Conservation (phyloP, 2,797 vertebrate genomes). For the Rhinichthys osculus region DNA sequence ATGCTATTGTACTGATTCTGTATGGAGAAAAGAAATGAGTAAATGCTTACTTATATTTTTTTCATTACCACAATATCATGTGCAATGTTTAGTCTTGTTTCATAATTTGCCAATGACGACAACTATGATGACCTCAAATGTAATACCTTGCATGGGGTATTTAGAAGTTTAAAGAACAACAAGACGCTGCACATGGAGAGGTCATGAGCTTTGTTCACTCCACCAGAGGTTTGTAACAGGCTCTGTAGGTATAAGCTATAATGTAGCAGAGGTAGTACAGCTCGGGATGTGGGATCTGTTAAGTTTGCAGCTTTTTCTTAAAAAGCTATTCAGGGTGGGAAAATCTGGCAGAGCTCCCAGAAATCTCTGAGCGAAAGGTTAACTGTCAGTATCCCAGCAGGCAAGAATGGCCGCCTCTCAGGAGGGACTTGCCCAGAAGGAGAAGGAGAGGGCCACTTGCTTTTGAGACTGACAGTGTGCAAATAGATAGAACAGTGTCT, state of each 20-base stretch:
- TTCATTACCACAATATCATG: neutral
- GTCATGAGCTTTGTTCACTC: slow-evolving; percentile 53
- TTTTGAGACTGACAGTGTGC: slow-evolving; percentile 53
- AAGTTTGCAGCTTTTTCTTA: slow-evolving; percentile 44
- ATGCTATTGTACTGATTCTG: slow-evolving; percentile 16
- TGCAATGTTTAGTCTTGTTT: neutral
- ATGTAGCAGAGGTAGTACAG: slow-evolving; percentile 12
- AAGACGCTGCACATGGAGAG: slow-evolving; percentile 46
- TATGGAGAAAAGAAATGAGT: neutral
- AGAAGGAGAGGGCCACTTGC: slow-evolving; percentile 43
- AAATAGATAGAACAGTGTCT: slow-evolving; percentile 47
- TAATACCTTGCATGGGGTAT: slow-evolving; percentile 38
- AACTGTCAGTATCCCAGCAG: slow-evolving; percentile 58
- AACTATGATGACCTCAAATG: slow-evolving; percentile 29
- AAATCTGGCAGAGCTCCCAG: slow-evolving; percentile 64
- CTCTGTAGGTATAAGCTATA: slow-evolving; percentile 36
- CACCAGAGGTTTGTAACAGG: slow-evolving; percentile 51
- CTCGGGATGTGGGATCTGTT: slow-evolving; percentile 24
- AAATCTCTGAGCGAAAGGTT: slow-evolving; percentile 62
- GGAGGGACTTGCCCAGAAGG: slow-evolving; percentile 48
- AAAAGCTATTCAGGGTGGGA: slow-evolving; percentile 52
- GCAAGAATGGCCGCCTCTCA: slow-evolving; percentile 46
- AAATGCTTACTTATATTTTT: neutral
- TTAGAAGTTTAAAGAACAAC: slow-evolving; percentile 44
- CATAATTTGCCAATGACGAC: neutral